Evolutionary conservation across 1,140 invertebrate species (phyloP), one percentile per base, ranked within the genome.

Genomic region (Philopotamus ludificatus): DNA sequence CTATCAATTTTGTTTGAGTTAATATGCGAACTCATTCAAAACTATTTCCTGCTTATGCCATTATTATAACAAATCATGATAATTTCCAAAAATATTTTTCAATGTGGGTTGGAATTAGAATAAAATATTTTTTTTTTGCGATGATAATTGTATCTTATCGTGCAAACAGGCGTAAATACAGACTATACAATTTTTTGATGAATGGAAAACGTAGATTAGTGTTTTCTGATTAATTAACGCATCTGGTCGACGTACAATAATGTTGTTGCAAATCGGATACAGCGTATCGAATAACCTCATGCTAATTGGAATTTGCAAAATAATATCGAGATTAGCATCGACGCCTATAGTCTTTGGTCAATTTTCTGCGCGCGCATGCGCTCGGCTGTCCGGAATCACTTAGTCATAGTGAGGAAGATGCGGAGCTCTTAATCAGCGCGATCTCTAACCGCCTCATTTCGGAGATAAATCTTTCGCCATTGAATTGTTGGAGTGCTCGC

Each of bases 391-490:
- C 28, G 12, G 28, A 34, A 34, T 34, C 28, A 34, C 28, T 34
- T 34, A n/a, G n/a, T n/a, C n/a, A n/a, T n/a, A n/a, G n/a, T n/a
- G n/a, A n/a, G n/a, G n/a, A n/a, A n/a, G n/a, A 20, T 20, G 10
- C 18, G 8, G 10, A 20, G 44, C 8, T 16, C 4, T 47, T 47
- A n/a, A 47, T 47, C 44, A 7, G 4, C 44, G 15, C 7, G 44
- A 47, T 47, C 44, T 47, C 44, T 20, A 47, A 47, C 8, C 44
- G 44, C 44, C 44, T 47, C 44, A 47, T 20, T 47, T 20, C 8
- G 10, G 15, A 47, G 44, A 47, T 47, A 47, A 47, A 47, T 47
- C 44, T 47, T 47, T 20, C 44, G 18, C 18, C 18, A 47, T 47
- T 47, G 44, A 47, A 47, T 47, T 34, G 28, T 34, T 34, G 12